Conservation (phyloP, 2,888 invertebrate genomes). For the Tenodera sinensis region DNA sequence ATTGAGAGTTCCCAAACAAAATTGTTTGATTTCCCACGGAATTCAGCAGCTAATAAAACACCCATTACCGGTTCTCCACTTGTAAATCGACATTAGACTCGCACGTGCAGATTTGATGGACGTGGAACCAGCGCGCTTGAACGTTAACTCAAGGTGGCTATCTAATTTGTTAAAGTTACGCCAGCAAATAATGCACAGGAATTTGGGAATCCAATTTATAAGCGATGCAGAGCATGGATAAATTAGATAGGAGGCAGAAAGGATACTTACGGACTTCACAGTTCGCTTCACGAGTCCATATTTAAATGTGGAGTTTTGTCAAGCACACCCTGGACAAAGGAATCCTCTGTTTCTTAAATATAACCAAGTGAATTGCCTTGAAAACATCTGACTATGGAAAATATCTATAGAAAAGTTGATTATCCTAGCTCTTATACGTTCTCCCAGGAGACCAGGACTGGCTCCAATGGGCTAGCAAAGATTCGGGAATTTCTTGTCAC, state of each 20-base stretch:
- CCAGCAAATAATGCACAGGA: neutral
- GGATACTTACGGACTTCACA: no score
- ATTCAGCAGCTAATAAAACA: neutral
- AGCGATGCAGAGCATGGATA: neutral
- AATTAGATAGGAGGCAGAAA: neutral
- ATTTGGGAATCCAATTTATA: neutral
- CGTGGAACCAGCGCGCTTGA: neutral
- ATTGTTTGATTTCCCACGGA: neutral
- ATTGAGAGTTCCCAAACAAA: neutral
- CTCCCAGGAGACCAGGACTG: no score
- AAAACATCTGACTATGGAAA: no score
- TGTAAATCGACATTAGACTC: neutral
- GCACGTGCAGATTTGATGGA: neutral
- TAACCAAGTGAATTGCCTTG: no score
- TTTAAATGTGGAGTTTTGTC: no score
- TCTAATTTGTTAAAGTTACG: neutral
- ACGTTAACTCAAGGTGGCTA: neutral
- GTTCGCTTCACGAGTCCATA: no score
- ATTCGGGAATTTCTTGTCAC: no score
- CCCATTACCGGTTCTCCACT: neutral
- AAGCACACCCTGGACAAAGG: no score
- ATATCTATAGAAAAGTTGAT: no score
- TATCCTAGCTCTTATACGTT: no score
- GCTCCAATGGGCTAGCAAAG: no score
- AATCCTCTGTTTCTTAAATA: no score